Evolutionary conservation across 2,113 vertebrate species (phyloP).

Genomic region (Eublepharis macularius): DNA sequence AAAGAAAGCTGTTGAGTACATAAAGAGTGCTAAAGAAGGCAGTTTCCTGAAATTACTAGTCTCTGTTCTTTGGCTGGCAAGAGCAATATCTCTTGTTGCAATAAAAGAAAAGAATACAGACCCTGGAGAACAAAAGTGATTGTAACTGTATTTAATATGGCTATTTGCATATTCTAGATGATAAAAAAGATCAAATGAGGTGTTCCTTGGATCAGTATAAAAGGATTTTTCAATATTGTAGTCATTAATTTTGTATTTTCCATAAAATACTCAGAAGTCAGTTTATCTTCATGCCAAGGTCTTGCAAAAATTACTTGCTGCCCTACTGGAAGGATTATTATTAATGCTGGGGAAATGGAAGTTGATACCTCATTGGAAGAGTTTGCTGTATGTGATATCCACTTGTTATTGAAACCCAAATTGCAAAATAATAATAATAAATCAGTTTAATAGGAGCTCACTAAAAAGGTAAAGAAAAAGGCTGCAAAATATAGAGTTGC

Average conservation of each 20-base stretch:
- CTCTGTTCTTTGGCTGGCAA: conserved; percentile 46
- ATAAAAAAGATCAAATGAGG: conserved; percentile 41
- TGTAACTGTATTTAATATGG: conserved; percentile 52
- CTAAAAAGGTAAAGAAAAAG: background rate
- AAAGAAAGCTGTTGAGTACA: conserved; percentile 33
- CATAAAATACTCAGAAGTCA: conserved; percentile 1
- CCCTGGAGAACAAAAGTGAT: conserved; percentile 38
- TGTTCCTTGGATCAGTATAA: conserved; percentile 15
- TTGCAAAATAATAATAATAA: background rate
- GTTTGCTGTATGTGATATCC: background rate
- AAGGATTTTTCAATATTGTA: conserved; percentile 32
- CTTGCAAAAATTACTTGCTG: background rate
- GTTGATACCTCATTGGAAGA: background rate
- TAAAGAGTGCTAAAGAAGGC: conserved; percentile 37
- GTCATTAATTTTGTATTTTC: conserved; percentile 42
- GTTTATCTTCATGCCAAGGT: conserved; percentile 23
- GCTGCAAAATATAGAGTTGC: background rate
- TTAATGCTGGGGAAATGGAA: background rate
- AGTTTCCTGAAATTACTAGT: conserved; percentile 55
- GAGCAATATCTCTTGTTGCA: conserved; percentile 33
- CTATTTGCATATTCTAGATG: conserved; percentile 45
- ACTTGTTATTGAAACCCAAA: background rate
- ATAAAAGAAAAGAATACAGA: conserved; percentile 58
- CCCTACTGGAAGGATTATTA: background rate
- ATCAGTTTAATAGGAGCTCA: background rate